Evolutionary conservation across 1,140 invertebrate genomes (phyloP).

Genomic region (Lepidostoma basale): DNA sequence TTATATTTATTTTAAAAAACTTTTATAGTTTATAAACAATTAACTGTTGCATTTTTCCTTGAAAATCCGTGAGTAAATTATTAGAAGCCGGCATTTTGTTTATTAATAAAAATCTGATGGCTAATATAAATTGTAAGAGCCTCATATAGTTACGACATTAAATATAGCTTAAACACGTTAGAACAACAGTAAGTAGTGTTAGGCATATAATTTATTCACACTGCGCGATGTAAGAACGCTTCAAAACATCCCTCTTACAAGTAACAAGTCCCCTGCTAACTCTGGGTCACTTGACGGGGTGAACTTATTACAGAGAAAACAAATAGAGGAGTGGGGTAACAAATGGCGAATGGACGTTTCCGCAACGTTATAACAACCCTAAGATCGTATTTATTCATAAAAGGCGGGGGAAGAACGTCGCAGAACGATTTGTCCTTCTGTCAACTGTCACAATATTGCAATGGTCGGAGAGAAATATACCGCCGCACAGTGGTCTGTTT

Average conservation of each 20-base stretch:
- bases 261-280: conserved; percentile 19
- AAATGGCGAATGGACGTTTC: conserved; percentile 45
- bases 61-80: too few species aligned
- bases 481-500: too few species aligned
- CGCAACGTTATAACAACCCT: conserved; percentile 43
- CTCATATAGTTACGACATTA: too few species aligned
- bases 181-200: too few species aligned
- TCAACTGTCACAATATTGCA: conserved; percentile 46
- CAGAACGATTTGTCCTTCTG: conserved; percentile 46
- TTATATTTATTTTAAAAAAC: too few species aligned
- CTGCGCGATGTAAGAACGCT: background rate
- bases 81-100: too few species aligned
- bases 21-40: too few species aligned
- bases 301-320: conserved; percentile 42
- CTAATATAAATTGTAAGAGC: too few species aligned
- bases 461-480: conserved; percentile 33
- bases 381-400: conserved; percentile 47
- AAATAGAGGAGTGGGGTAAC: conserved; percentile 41
- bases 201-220: too few species aligned
- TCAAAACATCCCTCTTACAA: background rate
- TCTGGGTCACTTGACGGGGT: conserved; percentile 43
- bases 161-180: too few species aligned
- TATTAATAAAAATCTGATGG: too few species aligned
- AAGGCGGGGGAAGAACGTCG: conserved; percentile 42
- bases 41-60: too few species aligned